phyloP scores from a whole-genome alignment of 2,113 vertebrate species.

The Lycaon pictus region DNA sequence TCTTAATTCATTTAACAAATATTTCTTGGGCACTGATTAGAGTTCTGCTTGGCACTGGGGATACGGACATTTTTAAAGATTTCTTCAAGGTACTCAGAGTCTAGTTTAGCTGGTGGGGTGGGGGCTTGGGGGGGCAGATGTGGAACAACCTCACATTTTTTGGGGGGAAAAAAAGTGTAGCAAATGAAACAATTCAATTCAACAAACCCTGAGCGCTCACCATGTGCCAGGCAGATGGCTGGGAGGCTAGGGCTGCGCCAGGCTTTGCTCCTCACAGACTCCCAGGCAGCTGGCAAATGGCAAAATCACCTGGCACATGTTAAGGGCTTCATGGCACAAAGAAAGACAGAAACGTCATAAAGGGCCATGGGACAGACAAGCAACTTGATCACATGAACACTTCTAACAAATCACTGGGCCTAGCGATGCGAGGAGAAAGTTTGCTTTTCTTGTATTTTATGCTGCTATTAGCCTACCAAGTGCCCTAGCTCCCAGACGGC shows the following conservation, averaged over 20 bases:
- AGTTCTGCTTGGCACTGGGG: background rate
- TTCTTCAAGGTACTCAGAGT: background rate
- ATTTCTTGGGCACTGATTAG: background rate
- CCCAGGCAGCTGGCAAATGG: background rate
- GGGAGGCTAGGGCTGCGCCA: background rate
- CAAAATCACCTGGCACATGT: background rate
- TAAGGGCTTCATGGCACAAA: background rate
- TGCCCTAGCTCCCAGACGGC: background rate
- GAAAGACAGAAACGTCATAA: background rate
- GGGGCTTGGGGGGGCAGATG: background rate
- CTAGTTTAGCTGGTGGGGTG: background rate
- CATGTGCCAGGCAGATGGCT: slow-evolving; percentile 23
- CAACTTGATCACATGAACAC: background rate
- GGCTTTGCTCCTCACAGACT: background rate
- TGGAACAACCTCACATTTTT: background rate
- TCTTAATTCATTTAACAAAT: background rate
- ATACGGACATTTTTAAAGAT: background rate
- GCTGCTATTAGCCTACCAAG: background rate
- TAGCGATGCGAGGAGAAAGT: background rate
- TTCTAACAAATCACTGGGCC: background rate
- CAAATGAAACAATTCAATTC: background rate
- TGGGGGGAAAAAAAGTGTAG: background rate
- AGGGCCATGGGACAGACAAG: background rate
- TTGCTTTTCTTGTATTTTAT: background rate
- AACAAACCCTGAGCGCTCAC: background rate